Evolutionary conservation across 2,797 vertebrate species (phyloP).

Genomic region (Hafferia zeledoni): DNA sequence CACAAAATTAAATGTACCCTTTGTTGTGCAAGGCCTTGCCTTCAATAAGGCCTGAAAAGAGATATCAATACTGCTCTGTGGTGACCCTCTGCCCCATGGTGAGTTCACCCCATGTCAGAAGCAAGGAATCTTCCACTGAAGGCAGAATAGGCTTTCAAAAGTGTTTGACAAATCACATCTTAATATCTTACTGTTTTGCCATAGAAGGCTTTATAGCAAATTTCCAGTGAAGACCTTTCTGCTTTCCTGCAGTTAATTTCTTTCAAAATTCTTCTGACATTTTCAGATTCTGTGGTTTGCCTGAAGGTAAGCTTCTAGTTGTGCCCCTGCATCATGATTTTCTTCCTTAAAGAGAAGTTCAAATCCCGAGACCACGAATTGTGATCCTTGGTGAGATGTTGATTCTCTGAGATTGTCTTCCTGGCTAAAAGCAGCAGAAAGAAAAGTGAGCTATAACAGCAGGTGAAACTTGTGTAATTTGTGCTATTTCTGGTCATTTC

Average conservation of each 20-base stretch:
- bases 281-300: neutral
- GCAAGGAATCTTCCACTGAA: neutral
- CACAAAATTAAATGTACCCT: neutral
- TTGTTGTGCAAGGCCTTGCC: accelerated
- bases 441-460: neutral
- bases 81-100: neutral
- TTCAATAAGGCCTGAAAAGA: neutral
- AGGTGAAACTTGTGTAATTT: neutral
- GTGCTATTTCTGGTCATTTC: neutral
- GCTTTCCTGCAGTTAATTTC: neutral
- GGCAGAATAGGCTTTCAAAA: slow-evolving; percentile 25
- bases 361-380: neutral
- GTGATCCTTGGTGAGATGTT: neutral
- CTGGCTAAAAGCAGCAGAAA: neutral
- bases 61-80: neutral
- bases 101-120: neutral
- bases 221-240: neutral
- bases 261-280: neutral
- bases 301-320: neutral
- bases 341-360: neutral
- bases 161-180: neutral
- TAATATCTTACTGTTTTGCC: neutral
- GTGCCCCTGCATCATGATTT: neutral
- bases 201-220: neutral
- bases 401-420: neutral